A percentile compares a stretch with the other conserved stretches of the same genome.
Evolutionary conservation across 2,797 vertebrate species (phyloP).

Genomic region (Hipposideros larvatus): DNA sequence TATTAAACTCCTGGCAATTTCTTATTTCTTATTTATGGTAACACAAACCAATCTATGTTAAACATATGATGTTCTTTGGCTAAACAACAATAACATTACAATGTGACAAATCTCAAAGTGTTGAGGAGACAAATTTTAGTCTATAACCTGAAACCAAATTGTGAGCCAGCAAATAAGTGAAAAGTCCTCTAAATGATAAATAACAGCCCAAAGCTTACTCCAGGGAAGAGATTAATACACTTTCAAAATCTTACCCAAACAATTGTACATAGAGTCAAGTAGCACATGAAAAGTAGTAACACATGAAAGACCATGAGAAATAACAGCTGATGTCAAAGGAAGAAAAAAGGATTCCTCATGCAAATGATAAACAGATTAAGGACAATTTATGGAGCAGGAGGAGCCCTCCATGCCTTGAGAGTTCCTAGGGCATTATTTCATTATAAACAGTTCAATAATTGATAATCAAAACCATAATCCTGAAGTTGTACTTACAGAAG

Average conservation of each 20-base stretch:
- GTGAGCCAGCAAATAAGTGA: background rate
- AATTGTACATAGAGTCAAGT: background rate
- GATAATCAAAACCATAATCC: background rate
- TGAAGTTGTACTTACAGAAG: background rate
- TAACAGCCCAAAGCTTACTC: background rate
- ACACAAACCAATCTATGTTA: constrained; percentile 40
- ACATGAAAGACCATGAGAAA: background rate
- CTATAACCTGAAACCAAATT: background rate
- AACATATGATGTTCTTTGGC: constrained; percentile 20
- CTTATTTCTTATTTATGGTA: constrained; percentile 60
- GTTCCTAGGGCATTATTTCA: background rate
- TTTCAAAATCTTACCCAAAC: background rate
- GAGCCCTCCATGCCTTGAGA: background rate
- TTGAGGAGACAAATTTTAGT: constrained; percentile 50
- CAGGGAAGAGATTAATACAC: background rate
- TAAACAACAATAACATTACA: constrained; percentile 60
- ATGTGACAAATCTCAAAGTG: background rate
- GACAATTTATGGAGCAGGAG: background rate
- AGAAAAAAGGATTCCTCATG: background rate
- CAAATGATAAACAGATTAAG: background rate
- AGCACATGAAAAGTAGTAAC: background rate
- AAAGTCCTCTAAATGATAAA: constrained; percentile 47
- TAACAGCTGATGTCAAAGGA: background rate
- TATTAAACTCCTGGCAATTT: constrained; percentile 36
- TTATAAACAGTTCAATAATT: background rate